Evolutionary conservation across 2,113 vertebrate genomes (phyloP), one percentile per base, ranked within the genome.

Genomic region (Ammodytes marinus): DNA sequence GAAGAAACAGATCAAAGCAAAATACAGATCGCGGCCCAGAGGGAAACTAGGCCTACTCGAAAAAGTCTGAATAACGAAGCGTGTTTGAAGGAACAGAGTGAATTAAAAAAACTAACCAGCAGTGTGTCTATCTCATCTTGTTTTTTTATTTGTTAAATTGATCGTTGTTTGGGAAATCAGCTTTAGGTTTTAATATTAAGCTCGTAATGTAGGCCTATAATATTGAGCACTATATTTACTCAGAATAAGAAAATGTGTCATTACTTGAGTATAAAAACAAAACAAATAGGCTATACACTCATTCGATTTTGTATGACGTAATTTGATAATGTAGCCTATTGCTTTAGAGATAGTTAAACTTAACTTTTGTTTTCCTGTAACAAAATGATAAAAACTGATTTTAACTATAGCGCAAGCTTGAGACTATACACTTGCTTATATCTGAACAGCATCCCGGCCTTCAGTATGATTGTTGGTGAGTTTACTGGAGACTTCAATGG

Each of bases 1-100:
- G 84, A 64, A 64, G 81, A 86, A 90, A 59, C 12, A 54, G 74
- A 87, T 91, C 59, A 84, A 69, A 84, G 88, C 40, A 9, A 80
- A 60, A 69, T 15, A n/a, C n/a, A 73, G 65, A 19, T 68, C 27
- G 46, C 37, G 0, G 72, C 63, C 85, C 79, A n/a, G 43, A 68
- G 69, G 81, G 52, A 60, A 60, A 46, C 74, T 7, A 27, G 27
- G 27, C 27, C 27, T 27, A 27, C 4, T 3, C 2, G 5, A 39
- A 79, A 85, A 65, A 86, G 61, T 83, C 53, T 5, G 88, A 92
- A 86, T 79, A 65, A 35, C 43, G 55, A 77, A 80, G 66, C 37
- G 8, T 2, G 50, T 79, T 71, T 63, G 14, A 57, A 75, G 69
- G 55, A 82, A 57, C 71, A 70, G 39, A 64, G 66, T 14, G 80